Percentiles rank a stretch among this genome's conserved stretches.
Evolutionary conservation across 2,113 vertebrate genomes (phyloP).

Genomic region (Pithys albifrons): DNA sequence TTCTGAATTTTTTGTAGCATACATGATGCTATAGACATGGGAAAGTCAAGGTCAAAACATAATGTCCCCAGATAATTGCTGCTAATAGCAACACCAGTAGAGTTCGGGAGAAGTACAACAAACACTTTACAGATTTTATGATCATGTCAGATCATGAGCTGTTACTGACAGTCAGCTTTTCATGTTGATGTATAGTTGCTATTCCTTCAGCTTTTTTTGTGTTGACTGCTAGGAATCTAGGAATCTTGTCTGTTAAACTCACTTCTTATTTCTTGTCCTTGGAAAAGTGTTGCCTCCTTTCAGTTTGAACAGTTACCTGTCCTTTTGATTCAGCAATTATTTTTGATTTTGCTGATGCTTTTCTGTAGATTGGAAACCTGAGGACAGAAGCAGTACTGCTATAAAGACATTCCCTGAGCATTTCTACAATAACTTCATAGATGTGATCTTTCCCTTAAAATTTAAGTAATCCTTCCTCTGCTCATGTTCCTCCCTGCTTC

Average conservation of each 20-base stretch:
- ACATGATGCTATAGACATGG: not conserved
- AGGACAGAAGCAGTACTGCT: not conserved
- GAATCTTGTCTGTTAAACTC: not conserved
- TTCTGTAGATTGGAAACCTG: not conserved
- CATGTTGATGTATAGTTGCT: not conserved
- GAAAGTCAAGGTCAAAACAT: not conserved
- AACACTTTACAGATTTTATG: not conserved
- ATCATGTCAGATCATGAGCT: not conserved
- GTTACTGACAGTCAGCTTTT: not conserved
- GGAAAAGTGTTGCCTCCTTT: not conserved
- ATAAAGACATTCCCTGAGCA: not conserved
- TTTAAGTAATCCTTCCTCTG: not conserved
- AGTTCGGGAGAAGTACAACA: not conserved
- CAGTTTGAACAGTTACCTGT: not conserved
- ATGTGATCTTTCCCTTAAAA: not conserved
- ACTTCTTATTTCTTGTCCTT: not conserved
- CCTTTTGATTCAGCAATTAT: not conserved
- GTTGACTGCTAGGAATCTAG: not conserved
- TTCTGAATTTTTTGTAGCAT: not conserved
- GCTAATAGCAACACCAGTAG: rapidly evolving
- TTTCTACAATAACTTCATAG: not conserved
- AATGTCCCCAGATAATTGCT: not conserved
- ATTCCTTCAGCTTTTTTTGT: not conserved
- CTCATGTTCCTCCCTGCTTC: not conserved
- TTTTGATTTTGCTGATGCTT: not conserved